These are phyloP conservation scores for Halcyon senegalensis DNA, from an alignment of 2,113 vertebrate genomes.

Conservation along the genomic window DNA sequence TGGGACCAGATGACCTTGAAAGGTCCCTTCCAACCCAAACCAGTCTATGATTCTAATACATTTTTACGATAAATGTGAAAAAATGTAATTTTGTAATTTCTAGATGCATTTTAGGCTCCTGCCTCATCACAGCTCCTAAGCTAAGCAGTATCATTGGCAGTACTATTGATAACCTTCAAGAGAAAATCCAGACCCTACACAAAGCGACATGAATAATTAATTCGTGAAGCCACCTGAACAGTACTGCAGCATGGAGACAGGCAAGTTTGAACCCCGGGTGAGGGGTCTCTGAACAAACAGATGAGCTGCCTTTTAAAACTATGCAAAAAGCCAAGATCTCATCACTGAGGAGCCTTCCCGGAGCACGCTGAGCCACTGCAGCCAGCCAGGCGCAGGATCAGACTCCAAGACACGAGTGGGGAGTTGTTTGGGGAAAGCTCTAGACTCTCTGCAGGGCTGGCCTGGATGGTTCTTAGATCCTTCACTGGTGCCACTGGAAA, in stretches of 20 bases:
- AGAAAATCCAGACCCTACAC: not conserved
- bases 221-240: not conserved
- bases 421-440: fast-evolving
- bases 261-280: not conserved
- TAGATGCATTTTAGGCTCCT: not conserved
- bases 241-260: not conserved
- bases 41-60: not conserved
- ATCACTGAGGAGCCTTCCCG: fast-evolving
- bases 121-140: not conserved
- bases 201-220: not conserved
- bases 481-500: not conserved
- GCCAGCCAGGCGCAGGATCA: not conserved
- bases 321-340: not conserved
- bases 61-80: not conserved
- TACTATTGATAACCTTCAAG: not conserved
- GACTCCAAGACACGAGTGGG: too few species aligned
- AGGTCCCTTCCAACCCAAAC: too few species aligned
- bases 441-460: not conserved
- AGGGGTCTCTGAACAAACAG: not conserved
- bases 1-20: too few species aligned
- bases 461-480: fast-evolving
- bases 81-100: not conserved
- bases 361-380: fast-evolving
- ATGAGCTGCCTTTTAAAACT: not conserved
- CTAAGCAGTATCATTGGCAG: not conserved